Conservation (phyloP, 92 coral and sea anemone species). For the Heteractis magnifica region DNA sequence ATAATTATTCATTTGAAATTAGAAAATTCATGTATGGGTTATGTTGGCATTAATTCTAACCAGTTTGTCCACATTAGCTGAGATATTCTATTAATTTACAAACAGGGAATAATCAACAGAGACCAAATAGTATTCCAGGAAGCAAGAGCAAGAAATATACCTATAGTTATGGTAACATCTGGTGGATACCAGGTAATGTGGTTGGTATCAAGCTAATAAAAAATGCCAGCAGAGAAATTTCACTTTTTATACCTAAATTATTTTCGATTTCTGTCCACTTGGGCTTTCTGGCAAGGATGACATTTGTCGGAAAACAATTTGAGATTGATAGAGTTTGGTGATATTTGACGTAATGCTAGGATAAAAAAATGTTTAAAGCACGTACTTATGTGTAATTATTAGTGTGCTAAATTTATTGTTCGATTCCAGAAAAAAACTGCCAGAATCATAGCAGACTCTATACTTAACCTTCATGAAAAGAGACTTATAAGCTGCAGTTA, state of each 20-base stretch:
- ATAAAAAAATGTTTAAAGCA: too few relatives aligned
- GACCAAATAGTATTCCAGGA: slow-evolving; percentile 89
- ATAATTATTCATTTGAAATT: too few relatives aligned
- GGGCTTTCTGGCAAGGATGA: too few relatives aligned
- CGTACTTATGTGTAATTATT: not conserved
- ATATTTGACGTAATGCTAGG: too few relatives aligned
- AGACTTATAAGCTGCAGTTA: slow-evolving; percentile 78
- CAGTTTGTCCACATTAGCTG: too few relatives aligned
- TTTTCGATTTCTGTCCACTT: too few relatives aligned
- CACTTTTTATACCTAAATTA: too few relatives aligned
- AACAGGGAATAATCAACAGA: slow-evolving; percentile 88
- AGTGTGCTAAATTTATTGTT: not conserved
- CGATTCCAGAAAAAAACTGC: slow-evolving; percentile 79
- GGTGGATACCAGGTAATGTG: slow-evolving; percentile 94
- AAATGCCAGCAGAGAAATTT: too few relatives aligned
- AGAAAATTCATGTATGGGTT: too few relatives aligned
- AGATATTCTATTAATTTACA: not conserved
- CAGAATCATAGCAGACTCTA: slow-evolving; percentile 90
- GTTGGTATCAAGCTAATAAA: not conserved
- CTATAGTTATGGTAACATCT: slow-evolving; percentile 92
- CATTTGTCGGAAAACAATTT: too few relatives aligned
- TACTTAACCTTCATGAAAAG: slow-evolving; percentile 67
- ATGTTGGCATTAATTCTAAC: too few relatives aligned
- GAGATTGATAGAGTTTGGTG: too few relatives aligned
- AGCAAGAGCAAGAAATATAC: slow-evolving; percentile 68